Base-by-base conservation (phyloP, 37 sponge, comb jelly and placozoan genomes). In the Halisarca cf. caerulea region DNA sequence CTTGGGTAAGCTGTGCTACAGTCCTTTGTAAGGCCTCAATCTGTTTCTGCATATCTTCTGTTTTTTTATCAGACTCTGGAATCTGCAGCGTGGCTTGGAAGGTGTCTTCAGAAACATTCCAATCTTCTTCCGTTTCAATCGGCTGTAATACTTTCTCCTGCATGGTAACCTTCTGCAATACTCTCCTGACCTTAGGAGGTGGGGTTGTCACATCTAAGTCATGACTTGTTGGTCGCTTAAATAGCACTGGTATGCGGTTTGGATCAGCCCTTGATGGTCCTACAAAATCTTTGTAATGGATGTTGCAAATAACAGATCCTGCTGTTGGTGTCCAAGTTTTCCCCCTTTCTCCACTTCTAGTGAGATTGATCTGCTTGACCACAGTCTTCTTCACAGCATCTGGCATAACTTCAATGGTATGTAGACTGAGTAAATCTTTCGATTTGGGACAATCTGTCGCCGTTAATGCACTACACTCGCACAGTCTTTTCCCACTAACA, bases 401-500 rank as follows among this genome's bases (percentile, higher is more conserved):
- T n/a, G 83, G 43, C 83, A 82, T 82, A 14, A 30, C 9, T 25
- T 40, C 83, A 36, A 82, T 82, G 47, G 32, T 82, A 44, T 82
- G 83, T 40, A 82, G 69, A 20, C 68, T 66, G 24, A 82, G 55
- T 23, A 82, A 33, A 38, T 82, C 59, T 25, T 35, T 39, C 24
- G 80, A 80, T 57, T 80, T 57, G 55, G 80, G 80, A 59, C 80
- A 80, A 59, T 71, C 73, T 71, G 41, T 71, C 4, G 6, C 11
- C 35, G 38, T 71, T 39, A 71, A 23, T 7, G 5, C 73, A 39
- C 80, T 80, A 35, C 80, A 57, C 38, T 34, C 80, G 80, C 59
- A 58, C 34, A 80, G 34, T 36, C 24, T 20, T 34, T 23, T 33
- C n/a, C 69, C 83, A 42, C 33, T 68, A n/a, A 82, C 69, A 45